A percentile compares a stretch with the other conserved stretches of the same genome.
phyloP scores from a whole-genome alignment of 2,888 invertebrate genomes.

The Sacculina carcini region DNA sequence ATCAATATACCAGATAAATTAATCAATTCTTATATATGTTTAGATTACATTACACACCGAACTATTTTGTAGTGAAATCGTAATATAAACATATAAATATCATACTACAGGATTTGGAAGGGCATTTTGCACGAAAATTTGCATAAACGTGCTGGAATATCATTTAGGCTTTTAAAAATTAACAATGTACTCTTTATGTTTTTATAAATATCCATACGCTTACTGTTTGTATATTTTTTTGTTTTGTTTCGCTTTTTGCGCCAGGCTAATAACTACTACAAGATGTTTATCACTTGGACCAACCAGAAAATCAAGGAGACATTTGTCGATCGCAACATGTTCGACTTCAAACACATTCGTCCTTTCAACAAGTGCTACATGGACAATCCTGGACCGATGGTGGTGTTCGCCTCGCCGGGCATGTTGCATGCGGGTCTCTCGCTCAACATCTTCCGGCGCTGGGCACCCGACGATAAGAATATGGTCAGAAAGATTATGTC shows the following conservation, averaged over 20 bases:
- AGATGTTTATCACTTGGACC: constrained; percentile 99
- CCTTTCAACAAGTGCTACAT: constrained; percentile 83
- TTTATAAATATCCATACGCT: not conserved
- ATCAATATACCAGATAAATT: too few relatives aligned
- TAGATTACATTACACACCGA: too few relatives aligned
- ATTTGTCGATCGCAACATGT: constrained; percentile 98
- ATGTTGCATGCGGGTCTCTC: constrained; percentile 94
- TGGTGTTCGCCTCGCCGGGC: constrained; percentile 97
- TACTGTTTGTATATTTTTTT: not conserved
- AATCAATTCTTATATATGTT: too few relatives aligned
- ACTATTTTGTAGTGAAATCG: too few relatives aligned
- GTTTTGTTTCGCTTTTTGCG: constrained; percentile 9
- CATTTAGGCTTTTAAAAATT: too few relatives aligned
- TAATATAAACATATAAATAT: too few relatives aligned
- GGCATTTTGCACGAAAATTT: too few relatives aligned
- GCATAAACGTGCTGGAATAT: too few relatives aligned
- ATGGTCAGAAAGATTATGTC: too few relatives aligned
- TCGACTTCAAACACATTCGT: constrained; percentile 97
- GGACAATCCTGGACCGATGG: constrained; percentile 93
- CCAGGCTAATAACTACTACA: constrained; percentile 84
- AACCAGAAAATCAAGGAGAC: constrained; percentile 98
- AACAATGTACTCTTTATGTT: too few relatives aligned
- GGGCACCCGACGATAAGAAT: constrained; percentile 91
- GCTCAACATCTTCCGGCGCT: constrained; percentile 87
- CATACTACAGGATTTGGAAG: too few relatives aligned